These are phyloP conservation scores for Cochlearius cochlearius DNA, from an alignment of 2,113 vertebrate species.

Conservation along the genomic window DNA sequence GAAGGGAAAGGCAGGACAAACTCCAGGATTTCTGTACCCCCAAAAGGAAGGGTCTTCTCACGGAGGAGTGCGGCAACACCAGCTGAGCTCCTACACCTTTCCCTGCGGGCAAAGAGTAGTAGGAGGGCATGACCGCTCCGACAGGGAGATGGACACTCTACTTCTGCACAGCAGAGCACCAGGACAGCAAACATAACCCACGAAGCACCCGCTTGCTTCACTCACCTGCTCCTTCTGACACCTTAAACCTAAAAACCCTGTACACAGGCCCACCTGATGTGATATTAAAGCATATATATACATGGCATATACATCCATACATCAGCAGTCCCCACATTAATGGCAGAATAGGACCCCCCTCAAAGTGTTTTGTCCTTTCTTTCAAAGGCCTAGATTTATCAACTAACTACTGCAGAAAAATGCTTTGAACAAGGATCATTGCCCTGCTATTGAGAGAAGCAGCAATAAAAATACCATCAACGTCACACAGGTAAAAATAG, in stretches of 20 bases:
- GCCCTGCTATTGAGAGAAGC: neutral
- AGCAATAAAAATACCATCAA: neutral
- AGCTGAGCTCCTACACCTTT: neutral
- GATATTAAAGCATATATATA: neutral
- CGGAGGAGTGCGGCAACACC: neutral
- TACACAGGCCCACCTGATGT: neutral
- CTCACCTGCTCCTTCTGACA: neutral
- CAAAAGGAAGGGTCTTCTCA: neutral
- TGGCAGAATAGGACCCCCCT: neutral
- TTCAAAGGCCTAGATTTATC: neutral
- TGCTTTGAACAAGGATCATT: neutral
- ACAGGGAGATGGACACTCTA: neutral
- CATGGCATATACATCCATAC: rapidly evolving
- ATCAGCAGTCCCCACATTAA: neutral
- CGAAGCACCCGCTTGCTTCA: neutral
- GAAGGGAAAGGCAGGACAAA: neutral
- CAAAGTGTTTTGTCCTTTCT: neutral
- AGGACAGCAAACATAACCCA: neutral
- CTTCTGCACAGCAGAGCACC: neutral
- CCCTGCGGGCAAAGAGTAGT: no score
- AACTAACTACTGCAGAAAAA: neutral
- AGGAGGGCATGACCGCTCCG: neutral
- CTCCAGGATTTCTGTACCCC: neutral
- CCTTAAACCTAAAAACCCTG: neutral
- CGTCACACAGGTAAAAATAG: no score